These are phyloP conservation scores for Larimichthys crocea DNA, from an alignment of 2,113 vertebrate species.

Conservation along the genomic window DNA sequence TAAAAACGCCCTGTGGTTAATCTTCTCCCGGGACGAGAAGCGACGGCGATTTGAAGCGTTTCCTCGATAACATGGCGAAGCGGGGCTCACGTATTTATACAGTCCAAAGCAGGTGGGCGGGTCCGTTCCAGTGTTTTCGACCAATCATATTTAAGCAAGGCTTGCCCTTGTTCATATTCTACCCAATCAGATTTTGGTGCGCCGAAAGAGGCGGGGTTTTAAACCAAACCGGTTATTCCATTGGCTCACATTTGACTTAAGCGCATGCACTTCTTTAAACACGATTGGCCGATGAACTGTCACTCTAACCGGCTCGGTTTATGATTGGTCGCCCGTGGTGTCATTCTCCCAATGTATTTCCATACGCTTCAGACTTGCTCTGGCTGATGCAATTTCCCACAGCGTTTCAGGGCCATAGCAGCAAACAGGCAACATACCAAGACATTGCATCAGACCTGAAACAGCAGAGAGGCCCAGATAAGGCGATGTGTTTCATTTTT, in stretches of 20 bases:
- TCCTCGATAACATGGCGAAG: slow-evolving; percentile 47
- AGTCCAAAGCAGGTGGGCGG: neutral
- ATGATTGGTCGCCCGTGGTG: slow-evolving; percentile 52
- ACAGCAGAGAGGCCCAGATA: neutral
- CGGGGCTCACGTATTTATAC: slow-evolving; percentile 41
- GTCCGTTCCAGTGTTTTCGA: fast-evolving
- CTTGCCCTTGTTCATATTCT: fast-evolving
- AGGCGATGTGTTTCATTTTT: neutral
- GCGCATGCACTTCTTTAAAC: fast-evolving
- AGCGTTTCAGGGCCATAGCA: slow-evolving; percentile 67
- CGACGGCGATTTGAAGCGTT: fast-evolving
- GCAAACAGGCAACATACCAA: slow-evolving; percentile 27
- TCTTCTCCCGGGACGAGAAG: fast-evolving
- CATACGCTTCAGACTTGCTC: neutral
- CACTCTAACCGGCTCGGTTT: neutral
- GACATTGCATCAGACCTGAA: slow-evolving; percentile 77
- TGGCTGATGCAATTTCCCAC: slow-evolving; percentile 83
- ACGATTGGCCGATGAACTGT: slow-evolving; percentile 32
- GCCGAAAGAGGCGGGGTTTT: slow-evolving; percentile 16
- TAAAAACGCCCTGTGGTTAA: fast-evolving
- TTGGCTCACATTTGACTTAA: slow-evolving; percentile 32
- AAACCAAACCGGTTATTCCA: neutral
- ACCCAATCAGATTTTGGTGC: slow-evolving; percentile 55
- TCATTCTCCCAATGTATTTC: slow-evolving; percentile 36
- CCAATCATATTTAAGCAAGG: slow-evolving; percentile 61